Evolutionary conservation across 2,797 vertebrate species (phyloP), one percentile per base, ranked within the genome.

Genomic region (Aphelocoma californica): DNA sequence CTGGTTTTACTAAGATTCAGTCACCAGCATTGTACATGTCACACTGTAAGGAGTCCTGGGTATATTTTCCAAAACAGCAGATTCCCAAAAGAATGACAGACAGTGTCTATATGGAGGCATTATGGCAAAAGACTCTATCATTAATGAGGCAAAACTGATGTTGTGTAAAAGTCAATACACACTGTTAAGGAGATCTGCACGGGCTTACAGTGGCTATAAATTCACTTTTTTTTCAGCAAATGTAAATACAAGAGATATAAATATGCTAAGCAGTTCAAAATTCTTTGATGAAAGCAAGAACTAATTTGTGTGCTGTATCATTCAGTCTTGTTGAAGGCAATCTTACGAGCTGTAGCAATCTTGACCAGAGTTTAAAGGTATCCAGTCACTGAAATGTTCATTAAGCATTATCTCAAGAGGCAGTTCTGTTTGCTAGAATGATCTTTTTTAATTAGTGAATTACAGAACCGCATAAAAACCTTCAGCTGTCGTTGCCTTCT

Each of bases 201-300:
- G 50, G 83, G 48, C 42, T 95, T 93, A 83, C 78, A 92, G 95
- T 86, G 91, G 79, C 88, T 97, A 95, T 86, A 97, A 94, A 97
- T 90, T 94, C 84, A 95, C 96, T 96, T 97, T 96, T 81, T 81
- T 97, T 97, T 93, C 93, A 95, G 85, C 83, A 95, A 96, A 95
- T 90, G 80, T 95, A 97, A 97, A 95, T 77, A 96, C 62, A 81
- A 85, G 85, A 89, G 89, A 69, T 81, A 94, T 89, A 97, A 97
- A 95, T 91, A 97, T 54, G 83, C 64, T 88, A 97, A 95, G 69
- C 23, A 38, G 47, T 93, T 95, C 23, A 85, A 90, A 96, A 77
- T 50, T 66, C 78, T 95, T 89, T 82, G 95, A 75, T 90, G 75
- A 86, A 91, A 92, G 66, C 87, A 85, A 84, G 86, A 91, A 86